These are phyloP conservation scores for Ormyrus rosae DNA, from an alignment of 2,888 invertebrate species.

Conservation along the genomic window DNA sequence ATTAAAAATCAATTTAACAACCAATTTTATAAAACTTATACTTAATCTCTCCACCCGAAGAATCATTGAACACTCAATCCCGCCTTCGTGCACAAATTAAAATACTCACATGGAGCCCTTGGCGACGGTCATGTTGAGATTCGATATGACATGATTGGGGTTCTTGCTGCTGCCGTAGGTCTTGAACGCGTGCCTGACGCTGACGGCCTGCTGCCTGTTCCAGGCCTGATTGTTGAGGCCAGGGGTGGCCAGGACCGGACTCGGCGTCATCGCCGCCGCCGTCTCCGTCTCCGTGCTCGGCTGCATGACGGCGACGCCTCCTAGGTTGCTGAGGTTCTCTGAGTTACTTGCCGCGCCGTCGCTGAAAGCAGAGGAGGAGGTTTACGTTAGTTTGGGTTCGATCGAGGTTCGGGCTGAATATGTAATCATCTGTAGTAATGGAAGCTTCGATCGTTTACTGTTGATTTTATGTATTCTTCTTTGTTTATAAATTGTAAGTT, in stretches of 20 bases:
- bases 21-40: no score
- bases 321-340: constrained; percentile 62
- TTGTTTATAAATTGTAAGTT: no score
- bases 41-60: no score
- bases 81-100: no score
- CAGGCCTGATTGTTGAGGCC: constrained; percentile 74
- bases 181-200: constrained; percentile 91
- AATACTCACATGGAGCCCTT: constrained; percentile 94
- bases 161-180: constrained; percentile 92
- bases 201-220: constrained; percentile 89
- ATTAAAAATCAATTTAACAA: no score
- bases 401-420: no score
- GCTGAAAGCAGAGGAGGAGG: constrained; percentile 64
- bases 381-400: no score
- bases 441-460: background rate
- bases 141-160: constrained; percentile 90
- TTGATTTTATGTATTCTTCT: background rate
- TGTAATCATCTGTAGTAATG: no score
- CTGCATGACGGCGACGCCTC: constrained; percentile 30
- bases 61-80: no score
- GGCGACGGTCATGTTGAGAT: constrained; percentile 94
- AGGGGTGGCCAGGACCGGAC: constrained; percentile 69
- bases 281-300: constrained; percentile 66
- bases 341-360: constrained; percentile 71
- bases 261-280: constrained; percentile 53